Base-by-base conservation (phyloP, 1,140 invertebrate species). In the Tetramorium simillimum region DNA sequence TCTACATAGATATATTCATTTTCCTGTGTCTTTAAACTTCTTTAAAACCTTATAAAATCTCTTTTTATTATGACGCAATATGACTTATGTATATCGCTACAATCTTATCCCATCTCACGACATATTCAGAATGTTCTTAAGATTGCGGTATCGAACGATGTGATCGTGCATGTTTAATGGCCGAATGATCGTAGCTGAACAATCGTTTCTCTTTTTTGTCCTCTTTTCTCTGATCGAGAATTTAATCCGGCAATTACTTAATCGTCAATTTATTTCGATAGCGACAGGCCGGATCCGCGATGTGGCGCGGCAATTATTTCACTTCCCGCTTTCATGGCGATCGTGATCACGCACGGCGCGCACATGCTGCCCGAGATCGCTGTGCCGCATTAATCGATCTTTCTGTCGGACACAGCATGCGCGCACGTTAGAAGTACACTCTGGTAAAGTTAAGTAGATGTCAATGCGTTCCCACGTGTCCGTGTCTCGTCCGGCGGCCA, bases 391-490 rank as follows among this genome's bases (percentile, higher is more conserved):
- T 80, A 80, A 80, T 80, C 76, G 76, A 80, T 67, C 62, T 67
- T 43, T 43, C 60, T 53, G 28, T 49, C 60, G 62, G 43, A 51
- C 60, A 63, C 76, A 80, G n/a, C 21, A 72, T 53, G 33, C 73
- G 73, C 73, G 37, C 73, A 67, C n/a, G 53, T n/a, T 60, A 28
- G 12, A 65, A 33, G 75, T 40, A 73, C 70, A 51, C 21, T 2
- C 33, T 49, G 51, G 21, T 21, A 33, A 49, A 76, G 12, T 43
- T 67, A 77, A 76, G 53, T 87, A 82, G 75, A 89, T 89, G 88
- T 88, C 86, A 89, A 89, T 89, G 88, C 65, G 73, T 89, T 78
- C 86, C 65, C 80, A 82, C 82, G 87, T 89, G 80, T 87, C 80
- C 87, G 87, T 75, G 87, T 77, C 78, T 72, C 72, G 72, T 87